Evolutionary conservation across 2,113 vertebrate genomes (phyloP), one percentile per base, ranked within the genome.

Genomic region (Thinocorus orbignyianus): DNA sequence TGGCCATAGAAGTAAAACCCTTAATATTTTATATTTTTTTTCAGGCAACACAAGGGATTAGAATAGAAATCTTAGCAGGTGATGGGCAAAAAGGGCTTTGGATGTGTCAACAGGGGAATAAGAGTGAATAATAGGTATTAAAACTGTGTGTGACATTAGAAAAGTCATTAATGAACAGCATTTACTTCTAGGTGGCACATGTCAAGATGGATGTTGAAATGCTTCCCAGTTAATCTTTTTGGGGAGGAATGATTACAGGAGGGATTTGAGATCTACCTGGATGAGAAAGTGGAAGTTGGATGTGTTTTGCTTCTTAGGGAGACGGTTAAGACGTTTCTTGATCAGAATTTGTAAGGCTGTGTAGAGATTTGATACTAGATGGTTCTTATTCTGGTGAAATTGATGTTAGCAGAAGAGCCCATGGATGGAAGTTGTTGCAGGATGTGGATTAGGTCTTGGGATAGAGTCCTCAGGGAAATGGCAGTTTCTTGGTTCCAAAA

Each of bases 321-420:
- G 41, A 7, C 13, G n/a, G 9, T 18, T 58, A 17, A 69, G 68
- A 44, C 1, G 0, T 7, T 24, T 70, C 35, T 30, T 42, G 55
- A 9, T 65, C 20, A 5, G 26, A 9, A 8, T 46, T 31, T 64
- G 48, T 48, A 25, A 70, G 17, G 16, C 55, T 1, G 0, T 10
- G 17, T 48, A 55, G 74, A 48, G 49, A 10, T 35, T 46, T 91
- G 77, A 4, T 37, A 2, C 46, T 49, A 24, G 31, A 1, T 46
- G 33, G 20, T 35, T 71, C 81, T 79, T 64, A 24, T 19, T 30
- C 13, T 22, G 42, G 39, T 33, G 20, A 15, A 71, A 58, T 19
- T 25, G 17, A 9, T 13, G 31, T 62, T 37, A 20, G 22, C 37
- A 10, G 25, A 2, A 30, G 35, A 33, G 82, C 19, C 62, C 26